A percentile compares a stretch with the other conserved stretches of the same genome.
Evolutionary conservation across 2,888 invertebrate species (phyloP).

Genomic region (Drosophila monieri): DNA sequence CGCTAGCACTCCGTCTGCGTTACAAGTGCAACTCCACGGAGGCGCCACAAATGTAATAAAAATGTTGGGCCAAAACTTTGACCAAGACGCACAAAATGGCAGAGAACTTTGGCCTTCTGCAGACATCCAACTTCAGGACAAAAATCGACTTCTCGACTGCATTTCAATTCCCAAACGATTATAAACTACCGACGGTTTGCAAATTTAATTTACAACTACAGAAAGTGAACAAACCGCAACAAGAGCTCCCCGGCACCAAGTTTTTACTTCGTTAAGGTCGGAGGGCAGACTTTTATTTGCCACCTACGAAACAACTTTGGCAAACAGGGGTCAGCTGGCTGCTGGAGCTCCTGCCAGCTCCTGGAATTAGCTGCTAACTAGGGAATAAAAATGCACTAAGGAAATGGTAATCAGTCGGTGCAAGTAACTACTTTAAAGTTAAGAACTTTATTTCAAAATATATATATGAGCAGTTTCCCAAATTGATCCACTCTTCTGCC

Average conservation of each 20-base stretch:
- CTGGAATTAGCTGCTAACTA: constrained; percentile 66
- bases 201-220: constrained; percentile 77
- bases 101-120: constrained; percentile 52
- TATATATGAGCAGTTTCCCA: too few species aligned
- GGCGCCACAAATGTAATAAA: constrained; percentile 72
- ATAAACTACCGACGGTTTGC: constrained; percentile 74
- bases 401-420: neutral
- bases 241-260: constrained; percentile 40
- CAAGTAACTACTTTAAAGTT: too few species aligned
- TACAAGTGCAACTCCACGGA: constrained; percentile 17
- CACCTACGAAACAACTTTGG: constrained; percentile 59
- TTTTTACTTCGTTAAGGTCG: constrained; percentile 76
- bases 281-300: constrained; percentile 68
- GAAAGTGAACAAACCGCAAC: constrained; percentile 70
- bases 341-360: constrained; percentile 26
- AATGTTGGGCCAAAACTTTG: constrained; percentile 69
- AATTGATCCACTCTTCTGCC: neutral
- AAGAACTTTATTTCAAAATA: too few species aligned
- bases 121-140: constrained; percentile 49
- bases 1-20: neutral
- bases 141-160: constrained; percentile 68
- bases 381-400: constrained; percentile 14
- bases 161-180: constrained; percentile 80
- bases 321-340: constrained; percentile 16
- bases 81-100: constrained; percentile 47